Percentiles rank a stretch among this genome's conserved stretches.
Conservation (phyloP, 2,888 invertebrate genomes). For the Orthosia cruda region DNA sequence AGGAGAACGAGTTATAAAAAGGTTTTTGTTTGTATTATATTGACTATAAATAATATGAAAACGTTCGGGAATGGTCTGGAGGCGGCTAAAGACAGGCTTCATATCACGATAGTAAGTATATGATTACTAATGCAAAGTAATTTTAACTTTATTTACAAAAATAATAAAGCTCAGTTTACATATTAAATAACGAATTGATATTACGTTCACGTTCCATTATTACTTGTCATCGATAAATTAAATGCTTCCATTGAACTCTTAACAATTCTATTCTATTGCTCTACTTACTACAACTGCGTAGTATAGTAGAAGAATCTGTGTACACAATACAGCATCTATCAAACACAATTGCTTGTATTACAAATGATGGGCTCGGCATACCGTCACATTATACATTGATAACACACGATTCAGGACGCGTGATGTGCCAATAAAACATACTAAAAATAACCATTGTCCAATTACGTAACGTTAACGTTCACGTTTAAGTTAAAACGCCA, state of each 20-base stretch:
- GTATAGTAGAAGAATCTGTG: constrained; percentile 25
- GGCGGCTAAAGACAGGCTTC: constrained; percentile 4
- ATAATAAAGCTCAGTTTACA: not conserved
- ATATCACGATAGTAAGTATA: not conserved
- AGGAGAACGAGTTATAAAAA: constrained; percentile 61
- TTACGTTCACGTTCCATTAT: too few species aligned
- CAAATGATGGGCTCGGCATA: constrained; percentile 54
- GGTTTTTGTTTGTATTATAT: constrained; percentile 18
- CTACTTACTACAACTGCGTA: not conserved
- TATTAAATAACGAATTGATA: not conserved
- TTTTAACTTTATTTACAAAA: not conserved
- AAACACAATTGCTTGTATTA: constrained; percentile 49
- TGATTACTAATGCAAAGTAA: not conserved
- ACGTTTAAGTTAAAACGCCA: constrained; percentile 53
- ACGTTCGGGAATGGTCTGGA: constrained; percentile 8
- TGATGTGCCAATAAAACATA: constrained; percentile 63
- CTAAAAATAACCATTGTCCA: constrained; percentile 46
- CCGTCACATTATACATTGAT: constrained; percentile 65
- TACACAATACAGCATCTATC: constrained; percentile 46
- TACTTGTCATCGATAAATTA: not conserved
- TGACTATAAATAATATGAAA: constrained; percentile 8
- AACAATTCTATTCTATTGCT: not conserved
- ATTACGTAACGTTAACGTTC: constrained; percentile 45
- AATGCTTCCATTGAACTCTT: not conserved
- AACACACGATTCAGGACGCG: constrained; percentile 65